Base-by-base conservation (phyloP, 1,140 invertebrate species). In the Euura saliciscinereae region DNA sequence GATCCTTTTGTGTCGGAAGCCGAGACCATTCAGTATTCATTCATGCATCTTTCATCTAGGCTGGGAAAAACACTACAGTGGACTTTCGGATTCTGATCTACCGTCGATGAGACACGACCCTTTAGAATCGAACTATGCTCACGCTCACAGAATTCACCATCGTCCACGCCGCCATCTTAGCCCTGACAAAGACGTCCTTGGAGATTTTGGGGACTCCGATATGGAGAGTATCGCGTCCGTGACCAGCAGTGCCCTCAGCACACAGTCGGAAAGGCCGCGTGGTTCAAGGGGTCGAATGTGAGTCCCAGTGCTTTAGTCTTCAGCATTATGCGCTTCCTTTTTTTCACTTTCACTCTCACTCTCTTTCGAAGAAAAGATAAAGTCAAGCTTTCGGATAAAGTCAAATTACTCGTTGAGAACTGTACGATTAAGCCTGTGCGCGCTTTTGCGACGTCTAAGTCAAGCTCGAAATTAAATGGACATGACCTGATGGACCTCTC, bases 241-340 rank as follows among this genome's bases (percentile, higher is more conserved):
- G 72, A 95, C 94, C 66, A 96, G 95, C 81, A 96, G 95, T 90
- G 94, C 95, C 80, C 96, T 97, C 86, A 96, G 95, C 78, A 97
- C 95, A 72, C 96, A 97, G 86, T 96, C 95, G 78, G 96, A 97
- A 89, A 88, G 95, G 79, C 94, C 94, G 11, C 89, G 94, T 75
- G 93, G 92, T 70, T 94, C 93, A 64, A 89, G 91, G 79, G 88
- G 88, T 79, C 86, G 91, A 79, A 92, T 92, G 93, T 94, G 89
- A 91, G 89, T 84, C 82, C 28, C 28, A 28, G 28, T 28, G 28
- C 28, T 28, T 28, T 28, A 28, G 28, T 28, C 28, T 28, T 28
- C 28, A 28, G 28, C 28, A 28, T 28, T 28, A 28, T 28, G 28
- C 28, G 28, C 28, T 28, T 28, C 0, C 28, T 28, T 28, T 28